A percentile compares a stretch with the other conserved stretches of the same genome.
These are phyloP conservation scores for Pomatorhinus ruficollis DNA, from an alignment of 2,113 vertebrate species.

Conservation along the genomic window DNA sequence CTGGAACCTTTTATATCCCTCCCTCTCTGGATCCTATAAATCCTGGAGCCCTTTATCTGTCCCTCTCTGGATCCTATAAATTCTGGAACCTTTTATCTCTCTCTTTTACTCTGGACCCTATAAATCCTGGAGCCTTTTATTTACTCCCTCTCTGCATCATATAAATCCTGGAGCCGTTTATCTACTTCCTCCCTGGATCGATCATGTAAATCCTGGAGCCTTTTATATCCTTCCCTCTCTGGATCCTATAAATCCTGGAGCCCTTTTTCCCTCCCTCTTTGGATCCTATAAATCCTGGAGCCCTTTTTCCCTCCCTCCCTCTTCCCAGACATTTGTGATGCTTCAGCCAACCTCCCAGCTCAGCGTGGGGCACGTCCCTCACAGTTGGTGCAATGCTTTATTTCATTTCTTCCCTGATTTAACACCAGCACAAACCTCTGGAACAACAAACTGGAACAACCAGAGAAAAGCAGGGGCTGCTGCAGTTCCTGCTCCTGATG, in stretches of 20 bases:
- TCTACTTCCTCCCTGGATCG: too few species aligned
- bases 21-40: background rate
- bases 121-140: background rate
- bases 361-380: accelerated
- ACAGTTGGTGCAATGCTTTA: background rate
- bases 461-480: background rate
- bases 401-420: background rate
- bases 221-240: background rate
- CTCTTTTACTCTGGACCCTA: background rate
- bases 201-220: background rate
- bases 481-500: background rate
- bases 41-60: background rate
- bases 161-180: background rate
- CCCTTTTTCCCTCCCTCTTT: background rate
- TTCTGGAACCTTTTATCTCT: background rate
- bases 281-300: background rate
- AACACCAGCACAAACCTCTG: background rate
- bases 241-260: background rate
- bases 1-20: background rate
- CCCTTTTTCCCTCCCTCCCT: background rate
- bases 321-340: background rate
- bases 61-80: background rate
- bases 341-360: background rate
- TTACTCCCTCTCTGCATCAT: background rate
- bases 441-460: background rate